These are phyloP conservation scores for Phortica magna DNA, from an alignment of 2,888 invertebrate species.

Conservation along the genomic window DNA sequence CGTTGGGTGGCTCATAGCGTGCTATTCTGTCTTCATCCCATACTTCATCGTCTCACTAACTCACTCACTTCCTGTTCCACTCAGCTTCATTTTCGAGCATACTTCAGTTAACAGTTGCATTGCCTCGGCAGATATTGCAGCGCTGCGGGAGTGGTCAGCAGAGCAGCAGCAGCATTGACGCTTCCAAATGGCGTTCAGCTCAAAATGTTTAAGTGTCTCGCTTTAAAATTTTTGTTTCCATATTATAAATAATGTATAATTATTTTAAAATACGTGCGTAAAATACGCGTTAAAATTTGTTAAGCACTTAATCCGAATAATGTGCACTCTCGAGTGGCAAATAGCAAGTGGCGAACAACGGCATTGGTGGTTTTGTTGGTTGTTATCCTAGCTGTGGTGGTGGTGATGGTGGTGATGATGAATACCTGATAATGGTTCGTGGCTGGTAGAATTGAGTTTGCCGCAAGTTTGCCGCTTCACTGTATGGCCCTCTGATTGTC, in stretches of 20 bases:
- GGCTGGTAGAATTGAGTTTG: no score
- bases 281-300: conserved; percentile 55
- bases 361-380: not conserved
- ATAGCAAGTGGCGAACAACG: no score
- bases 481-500: no score
- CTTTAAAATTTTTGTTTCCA: conserved; percentile 21
- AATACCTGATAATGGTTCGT: not conserved
- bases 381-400: not conserved
- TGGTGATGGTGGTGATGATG: not conserved
- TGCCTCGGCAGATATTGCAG: no score
- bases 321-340: conserved; percentile 39
- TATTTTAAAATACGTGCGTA: conserved; percentile 69
- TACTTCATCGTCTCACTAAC: not conserved
- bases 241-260: conserved; percentile 67
- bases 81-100: not conserved
- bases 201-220: conserved; percentile 20
- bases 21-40: not conserved
- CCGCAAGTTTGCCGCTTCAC: no score
- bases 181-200: no score
- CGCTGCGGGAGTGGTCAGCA: no score
- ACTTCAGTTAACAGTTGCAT: not conserved
- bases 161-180: no score
- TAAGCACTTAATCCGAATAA: conserved; percentile 70
- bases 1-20: no score
- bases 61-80: not conserved